Evolutionary conservation across 2,888 invertebrate species (phyloP), one percentile per base, ranked within the genome.

Genomic region (Eremobia ochroleuca): DNA sequence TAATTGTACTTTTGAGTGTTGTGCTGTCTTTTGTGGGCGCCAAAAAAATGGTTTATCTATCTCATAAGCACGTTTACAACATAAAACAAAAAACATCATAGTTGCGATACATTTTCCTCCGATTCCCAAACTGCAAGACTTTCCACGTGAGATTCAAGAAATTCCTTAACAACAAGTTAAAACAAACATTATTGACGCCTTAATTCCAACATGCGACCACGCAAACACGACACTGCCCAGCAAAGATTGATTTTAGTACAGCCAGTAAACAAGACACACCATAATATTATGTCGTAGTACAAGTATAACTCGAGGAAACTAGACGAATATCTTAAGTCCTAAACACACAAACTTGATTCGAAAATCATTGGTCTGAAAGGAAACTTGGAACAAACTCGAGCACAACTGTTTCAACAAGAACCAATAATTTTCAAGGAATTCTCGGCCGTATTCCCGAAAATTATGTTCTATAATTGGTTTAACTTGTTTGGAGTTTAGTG

Each of bases 291-390:
- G 81, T 87, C 83, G 52, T 76, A 74, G 77, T 83, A 87, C 86
- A 87, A 87, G 82, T 83, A 81, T 81, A 88, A 90, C 89, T 90
- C 73, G 37, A 83, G 76, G 83, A 81, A 90, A 91, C 89, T 91
- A 86, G 77, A 81, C 90, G 86, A 91, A 92, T 91, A 91, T 91
- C 90, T 89, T 89, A 85, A 85, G 90, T 90, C 93, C 94, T 92
- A 93, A 94, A 94, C 93, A 90, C 94, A 94, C 93, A 93, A 93
- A 93, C 92, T 92, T 87, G 90, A 92, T 93, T 92, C 90, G 88
- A 88, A 87, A 94, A 93, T 93, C 92, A 92, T 92, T 92, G 92
- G 89, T 89, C 87, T 88, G 88, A 90, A 90, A 83, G 79, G 89
- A 89, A 93, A 91, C 90, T 93, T 90, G 64, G 73, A 82, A 77